These are phyloP conservation scores for Taenioides sp. DNA, from an alignment of 2,797 vertebrate genomes.

Conservation along the genomic window DNA sequence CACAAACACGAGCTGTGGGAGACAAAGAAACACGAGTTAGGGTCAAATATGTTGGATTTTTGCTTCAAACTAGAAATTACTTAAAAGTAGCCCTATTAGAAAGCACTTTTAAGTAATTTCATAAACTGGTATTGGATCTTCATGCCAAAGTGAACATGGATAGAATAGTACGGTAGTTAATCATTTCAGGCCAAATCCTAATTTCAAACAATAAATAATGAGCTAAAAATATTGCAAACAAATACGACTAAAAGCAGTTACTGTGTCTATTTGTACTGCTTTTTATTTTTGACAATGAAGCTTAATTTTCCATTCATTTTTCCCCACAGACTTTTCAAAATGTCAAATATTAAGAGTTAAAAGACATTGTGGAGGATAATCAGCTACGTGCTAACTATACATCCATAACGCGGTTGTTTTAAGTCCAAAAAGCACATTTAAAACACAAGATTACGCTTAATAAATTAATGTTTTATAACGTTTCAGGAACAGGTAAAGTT, in stretches of 20 bases:
- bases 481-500: too few relatives aligned
- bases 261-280: too few relatives aligned
- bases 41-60: slow-evolving; percentile 8
- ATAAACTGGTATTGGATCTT: background rate
- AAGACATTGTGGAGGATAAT: too few relatives aligned
- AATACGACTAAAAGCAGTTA: background rate
- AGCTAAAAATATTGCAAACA: background rate
- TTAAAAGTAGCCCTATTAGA: background rate
- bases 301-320: too few relatives aligned
- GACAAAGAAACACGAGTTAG: slow-evolving; percentile 53
- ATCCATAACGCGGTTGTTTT: too few relatives aligned
- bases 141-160: background rate
- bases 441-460: too few relatives aligned
- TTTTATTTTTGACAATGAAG: too few relatives aligned
- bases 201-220: background rate
- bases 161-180: background rate
- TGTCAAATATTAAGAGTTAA: too few relatives aligned
- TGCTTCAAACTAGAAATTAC: background rate
- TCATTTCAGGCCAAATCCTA: background rate
- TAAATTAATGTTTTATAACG: too few relatives aligned
- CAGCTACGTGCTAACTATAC: too few relatives aligned
- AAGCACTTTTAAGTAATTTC: background rate
- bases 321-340: too few relatives aligned
- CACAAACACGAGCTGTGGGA: slow-evolving; percentile 89
- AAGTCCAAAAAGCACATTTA: too few relatives aligned